phyloP scores from a whole-genome alignment of 37 sponge, comb jelly and placozoan species.

The Petrosia ficiformis region DNA sequence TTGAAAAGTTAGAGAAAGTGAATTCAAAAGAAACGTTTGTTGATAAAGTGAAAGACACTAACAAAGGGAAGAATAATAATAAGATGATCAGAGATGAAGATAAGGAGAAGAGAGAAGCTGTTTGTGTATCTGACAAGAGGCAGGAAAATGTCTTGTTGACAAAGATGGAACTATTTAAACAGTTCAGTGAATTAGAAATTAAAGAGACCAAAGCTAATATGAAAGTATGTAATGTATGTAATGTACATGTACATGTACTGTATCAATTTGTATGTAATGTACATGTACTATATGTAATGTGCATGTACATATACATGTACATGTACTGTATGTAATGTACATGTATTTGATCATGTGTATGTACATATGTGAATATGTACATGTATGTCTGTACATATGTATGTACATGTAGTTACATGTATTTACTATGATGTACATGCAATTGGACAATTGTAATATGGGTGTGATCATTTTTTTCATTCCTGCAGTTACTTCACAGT shows the following conservation, averaged over 20 bases:
- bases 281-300: no score
- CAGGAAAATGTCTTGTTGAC: background rate
- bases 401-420: no score
- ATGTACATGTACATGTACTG: background rate
- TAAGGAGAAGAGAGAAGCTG: background rate
- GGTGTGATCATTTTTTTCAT: background rate
- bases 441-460: no score
- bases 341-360: no score
- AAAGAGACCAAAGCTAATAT: conserved; percentile 28
- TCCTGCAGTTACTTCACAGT: conserved; percentile 17
- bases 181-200: conserved; percentile 36
- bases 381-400: no score
- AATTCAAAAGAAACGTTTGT: background rate
- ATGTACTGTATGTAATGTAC: no score
- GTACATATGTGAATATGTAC: no score
- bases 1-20: conserved; percentile 9
- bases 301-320: no score
- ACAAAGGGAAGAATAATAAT: conserved; percentile 1
- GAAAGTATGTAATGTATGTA: conserved; percentile 1
- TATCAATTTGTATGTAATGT: no score
- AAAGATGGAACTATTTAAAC: background rate
- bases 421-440: no score
- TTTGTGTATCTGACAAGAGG: conserved; percentile 1
- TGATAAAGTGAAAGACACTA: background rate
- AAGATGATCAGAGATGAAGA: conserved; percentile 13